Evolutionary conservation across 2,888 invertebrate species (phyloP).

Genomic region (Mactromeris polynyma): DNA sequence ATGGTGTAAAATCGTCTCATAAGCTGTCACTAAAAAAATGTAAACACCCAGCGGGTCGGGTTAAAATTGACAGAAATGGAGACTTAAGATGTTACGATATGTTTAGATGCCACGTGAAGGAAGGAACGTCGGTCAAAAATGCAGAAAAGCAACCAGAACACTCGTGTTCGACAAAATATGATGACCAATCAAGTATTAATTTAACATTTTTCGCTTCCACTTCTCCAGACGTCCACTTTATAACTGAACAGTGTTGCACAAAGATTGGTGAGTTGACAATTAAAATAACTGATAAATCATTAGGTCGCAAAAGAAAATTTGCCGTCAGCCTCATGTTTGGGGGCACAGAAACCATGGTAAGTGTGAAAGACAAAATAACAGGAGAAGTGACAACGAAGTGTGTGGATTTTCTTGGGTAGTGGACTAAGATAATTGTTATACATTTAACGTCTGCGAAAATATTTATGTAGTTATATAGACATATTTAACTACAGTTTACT

Average conservation of each 20-base stretch:
- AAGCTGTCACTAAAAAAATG: neutral
- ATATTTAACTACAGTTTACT: no score
- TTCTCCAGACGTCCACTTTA: neutral
- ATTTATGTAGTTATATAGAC: no score
- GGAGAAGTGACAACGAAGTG: neutral
- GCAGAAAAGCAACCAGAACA: neutral
- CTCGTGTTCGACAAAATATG: neutral
- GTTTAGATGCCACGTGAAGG: neutral
- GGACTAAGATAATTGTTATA: no score
- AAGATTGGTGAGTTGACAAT: neutral
- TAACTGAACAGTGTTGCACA: neutral
- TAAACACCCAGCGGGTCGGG: neutral
- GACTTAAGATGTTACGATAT: neutral
- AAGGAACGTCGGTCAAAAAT: neutral
- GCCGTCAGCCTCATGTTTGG: neutral
- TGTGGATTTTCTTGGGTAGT: conserved; percentile 16
- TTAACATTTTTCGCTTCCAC: neutral
- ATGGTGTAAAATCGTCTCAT: neutral
- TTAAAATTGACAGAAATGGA: neutral
- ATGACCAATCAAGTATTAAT: neutral
- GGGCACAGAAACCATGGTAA: conserved; percentile 10
- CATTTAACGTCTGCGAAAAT: no score
- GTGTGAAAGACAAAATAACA: conserved; percentile 15
- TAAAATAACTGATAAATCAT: neutral
- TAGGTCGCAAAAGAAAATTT: neutral